These are phyloP conservation scores for Sphinx pinastri DNA, from an alignment of 2,888 invertebrate species.

Conservation along the genomic window DNA sequence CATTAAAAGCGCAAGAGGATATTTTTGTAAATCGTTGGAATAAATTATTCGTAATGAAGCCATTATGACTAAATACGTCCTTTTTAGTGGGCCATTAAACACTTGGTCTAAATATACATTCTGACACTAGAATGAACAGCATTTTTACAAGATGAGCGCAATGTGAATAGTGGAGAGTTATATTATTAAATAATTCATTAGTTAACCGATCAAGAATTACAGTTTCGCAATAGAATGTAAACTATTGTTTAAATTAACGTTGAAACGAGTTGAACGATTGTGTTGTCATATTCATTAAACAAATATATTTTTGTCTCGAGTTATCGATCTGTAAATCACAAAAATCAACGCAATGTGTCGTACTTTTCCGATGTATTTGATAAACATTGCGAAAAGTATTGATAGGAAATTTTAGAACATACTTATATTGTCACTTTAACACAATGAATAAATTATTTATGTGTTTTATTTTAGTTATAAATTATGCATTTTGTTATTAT, in stretches of 20 bases:
- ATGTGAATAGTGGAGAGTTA: background rate
- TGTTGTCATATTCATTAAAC: background rate
- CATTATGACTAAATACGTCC: slow-evolving; percentile 9
- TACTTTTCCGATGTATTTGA: background rate
- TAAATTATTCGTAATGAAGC: slow-evolving; percentile 13
- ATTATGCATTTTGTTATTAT: too few relatives aligned
- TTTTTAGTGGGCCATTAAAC: slow-evolving; percentile 14
- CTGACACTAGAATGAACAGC: background rate
- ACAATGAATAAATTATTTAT: too few relatives aligned
- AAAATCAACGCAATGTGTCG: background rate
- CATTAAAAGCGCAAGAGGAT: background rate
- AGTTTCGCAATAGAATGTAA: too few relatives aligned
- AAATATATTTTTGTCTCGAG: background rate
- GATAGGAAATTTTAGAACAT: too few relatives aligned
- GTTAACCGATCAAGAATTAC: too few relatives aligned
- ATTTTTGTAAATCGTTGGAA: background rate
- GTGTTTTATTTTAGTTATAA: too few relatives aligned
- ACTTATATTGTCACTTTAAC: too few relatives aligned
- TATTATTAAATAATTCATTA: too few relatives aligned
- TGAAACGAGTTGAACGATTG: too few relatives aligned
- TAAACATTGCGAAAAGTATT: background rate
- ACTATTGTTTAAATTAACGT: too few relatives aligned
- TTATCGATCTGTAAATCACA: slow-evolving; percentile 2
- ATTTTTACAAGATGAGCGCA: background rate
- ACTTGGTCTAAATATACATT: background rate